Evolutionary conservation across 2,797 vertebrate genomes (phyloP), one percentile per base, ranked within the genome.

Genomic region (Euthynnus affinis): DNA sequence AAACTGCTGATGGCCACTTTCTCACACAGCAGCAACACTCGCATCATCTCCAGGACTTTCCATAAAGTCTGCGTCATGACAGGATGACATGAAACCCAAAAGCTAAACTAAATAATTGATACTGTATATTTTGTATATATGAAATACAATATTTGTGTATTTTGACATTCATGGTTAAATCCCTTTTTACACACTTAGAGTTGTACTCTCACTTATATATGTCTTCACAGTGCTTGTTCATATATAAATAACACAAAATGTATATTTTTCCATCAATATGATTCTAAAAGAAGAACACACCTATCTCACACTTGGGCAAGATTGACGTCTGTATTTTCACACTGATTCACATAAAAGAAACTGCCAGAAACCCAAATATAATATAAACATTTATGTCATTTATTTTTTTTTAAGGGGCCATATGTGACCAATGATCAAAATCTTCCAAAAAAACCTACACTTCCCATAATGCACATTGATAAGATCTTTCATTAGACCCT

Each of bases 1-100:
- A 94, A 94, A 71, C 12, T 93, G 27, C 82, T 94, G 37, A 81
- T 76, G 72, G 85, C 84, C 25, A 88, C 84, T 5, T 74, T 94
- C 62, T 84, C 85, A 29, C 89, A 92, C 74, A 80, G 67, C 62
- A 52, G 15, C 67, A 75, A 68, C 67, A 44, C 63, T 18, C 22
- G 15, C 6, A n/a, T 74, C 0, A 3, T 89, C 56, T 87, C 84
- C 80, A 89, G 84, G 58, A 68, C 49, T 63, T 91, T 85, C 74
- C 88, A 83, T 68, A 91, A 78, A 85, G 78, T 94, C 61, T 71
- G 74, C 1, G 69, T 93, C 13, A 27, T 1, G 1, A 3, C 63
- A 9, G 53, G n/a, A 9, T 76, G 57, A 84, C 9, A 17, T 20
- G 0, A 58, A 42, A 37, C 9, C 10, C 10, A 22, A 27, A n/a